Percentiles rank a stretch among this genome's conserved stretches.
Evolutionary conservation across 92 coral and sea anemone species (phyloP).

Genomic region (Siderastrea siderea): DNA sequence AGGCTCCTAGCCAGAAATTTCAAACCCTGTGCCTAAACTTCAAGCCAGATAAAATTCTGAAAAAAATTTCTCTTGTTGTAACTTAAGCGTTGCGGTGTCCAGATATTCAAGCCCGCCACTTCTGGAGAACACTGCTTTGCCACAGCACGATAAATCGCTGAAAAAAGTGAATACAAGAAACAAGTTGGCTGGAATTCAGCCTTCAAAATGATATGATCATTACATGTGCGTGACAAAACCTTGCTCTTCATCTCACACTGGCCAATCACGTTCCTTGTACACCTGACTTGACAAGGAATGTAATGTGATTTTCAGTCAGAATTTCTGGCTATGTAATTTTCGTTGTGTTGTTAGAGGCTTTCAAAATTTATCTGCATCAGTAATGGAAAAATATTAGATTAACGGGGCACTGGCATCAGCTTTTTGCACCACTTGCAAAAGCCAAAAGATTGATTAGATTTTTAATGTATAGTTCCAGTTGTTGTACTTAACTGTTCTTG

Average conservation of each 20-base stretch:
- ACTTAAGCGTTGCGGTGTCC: not conserved
- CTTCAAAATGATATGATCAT: not conserved
- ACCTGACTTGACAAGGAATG: conserved; percentile 6
- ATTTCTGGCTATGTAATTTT: not conserved
- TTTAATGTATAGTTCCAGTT: too few species aligned
- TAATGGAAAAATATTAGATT: not conserved
- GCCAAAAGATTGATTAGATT: too few species aligned
- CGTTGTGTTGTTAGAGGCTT: too few species aligned
- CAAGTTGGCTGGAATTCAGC: not conserved
- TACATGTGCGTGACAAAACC: not conserved
- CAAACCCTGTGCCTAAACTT: not conserved
- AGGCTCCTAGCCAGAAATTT: conserved; percentile 5
- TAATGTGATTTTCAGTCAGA: not conserved
- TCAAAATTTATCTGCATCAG: not conserved
- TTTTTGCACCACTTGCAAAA: not conserved
- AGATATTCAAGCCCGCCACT: conserved; percentile 6
- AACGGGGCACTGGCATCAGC: not conserved
- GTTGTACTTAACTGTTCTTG: not conserved
- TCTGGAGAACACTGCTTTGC: not conserved
- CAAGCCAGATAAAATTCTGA: not conserved
- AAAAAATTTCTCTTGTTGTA: not conserved
- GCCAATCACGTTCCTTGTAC: not conserved
- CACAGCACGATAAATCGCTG: not conserved
- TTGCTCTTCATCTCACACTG: not conserved
- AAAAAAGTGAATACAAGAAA: not conserved